A percentile compares a stretch with the other conserved stretches of the same genome.
These are phyloP conservation scores for Drosophila gaucha DNA, from an alignment of 2,888 invertebrate species.

Conservation along the genomic window DNA sequence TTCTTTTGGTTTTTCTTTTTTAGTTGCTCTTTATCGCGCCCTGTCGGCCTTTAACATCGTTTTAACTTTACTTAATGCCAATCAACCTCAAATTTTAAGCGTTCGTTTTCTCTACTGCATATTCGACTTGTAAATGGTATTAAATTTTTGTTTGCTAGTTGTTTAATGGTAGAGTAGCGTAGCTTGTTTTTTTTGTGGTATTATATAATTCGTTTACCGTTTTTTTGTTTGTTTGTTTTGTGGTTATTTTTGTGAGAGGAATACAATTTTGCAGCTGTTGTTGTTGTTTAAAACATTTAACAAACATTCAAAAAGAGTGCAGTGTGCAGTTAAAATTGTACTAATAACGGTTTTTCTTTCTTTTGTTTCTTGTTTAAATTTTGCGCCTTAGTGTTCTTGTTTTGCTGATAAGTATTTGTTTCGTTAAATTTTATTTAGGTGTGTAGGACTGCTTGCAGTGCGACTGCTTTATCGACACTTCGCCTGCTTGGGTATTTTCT, in stretches of 20 bases:
- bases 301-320: constrained; percentile 80
- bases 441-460: constrained; percentile 29
- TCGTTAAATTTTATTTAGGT: constrained; percentile 23
- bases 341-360: constrained; percentile 63
- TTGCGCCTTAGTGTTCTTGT: constrained; percentile 32
- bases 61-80: constrained; percentile 81
- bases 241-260: constrained; percentile 54
- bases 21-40: constrained; percentile 77
- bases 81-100: constrained; percentile 82
- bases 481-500: constrained; percentile 30
- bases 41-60: constrained; percentile 82
- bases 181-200: constrained; percentile 7
- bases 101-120: constrained; percentile 73
- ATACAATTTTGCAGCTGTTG: constrained; percentile 77
- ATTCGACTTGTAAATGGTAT: constrained; percentile 52
- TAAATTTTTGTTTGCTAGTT: constrained; percentile 32
- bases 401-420: constrained; percentile 41
- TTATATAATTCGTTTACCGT: constrained; percentile 16
- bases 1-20: constrained; percentile 2
- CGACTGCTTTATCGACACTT: constrained; percentile 32
- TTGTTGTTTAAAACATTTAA: constrained; percentile 65
- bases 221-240: not conserved
- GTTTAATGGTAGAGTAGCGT: constrained; percentile 30
- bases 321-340: constrained; percentile 81
- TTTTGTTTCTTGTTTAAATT: constrained; percentile 29